Base-by-base conservation (phyloP, 1,140 invertebrate species). In the Heliothis subflexa region DNA sequence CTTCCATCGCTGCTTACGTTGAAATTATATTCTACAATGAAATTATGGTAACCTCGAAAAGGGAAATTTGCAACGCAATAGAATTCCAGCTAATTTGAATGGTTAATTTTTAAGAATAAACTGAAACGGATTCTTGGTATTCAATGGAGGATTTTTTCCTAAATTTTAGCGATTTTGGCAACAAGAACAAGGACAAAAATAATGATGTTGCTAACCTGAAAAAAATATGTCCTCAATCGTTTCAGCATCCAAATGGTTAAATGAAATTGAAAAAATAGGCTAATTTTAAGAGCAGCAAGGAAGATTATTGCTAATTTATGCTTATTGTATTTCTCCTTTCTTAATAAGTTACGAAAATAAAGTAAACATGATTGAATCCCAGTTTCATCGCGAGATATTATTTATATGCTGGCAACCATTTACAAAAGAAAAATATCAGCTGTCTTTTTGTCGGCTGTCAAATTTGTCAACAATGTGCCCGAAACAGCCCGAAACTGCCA, bases 1-100 rank as follows among this genome's bases (percentile, higher is more conserved):
- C 91, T 86, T 94, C 91, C 93, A 93, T 94, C 85, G 75, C 80
- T 84, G 74, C 73, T 78, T 85, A 89, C 76, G 83, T 81, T 78
- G 79, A 77, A 78, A 80, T 80, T 66, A 14, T 85, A 80, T 45
- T 77, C 18, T 68, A 77, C 33, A 68, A 47, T 52, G 47, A n/a
- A 68, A 45, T 14, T 50, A 52, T 40, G n/a, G 10, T n/a, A 12
- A 33, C 33, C 13, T 52, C 18, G 49, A 61, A 52, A 54, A 16
- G 9, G 12, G 64, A 76, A 55, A 54, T 40, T 74, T 52, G 50
- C 18, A 66, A 73, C 25, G 52, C 71, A 66, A 79, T 55, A 79
- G 40, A 55, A 74, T 47, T 74, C 49, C 50, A 73, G 61, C 57
- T 72, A 47, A 72, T 80, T 71, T 72, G 78, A 64, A 78, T 52